Conservation (phyloP, 2,888 invertebrate genomes). For the Xestia sexstrigata region DNA sequence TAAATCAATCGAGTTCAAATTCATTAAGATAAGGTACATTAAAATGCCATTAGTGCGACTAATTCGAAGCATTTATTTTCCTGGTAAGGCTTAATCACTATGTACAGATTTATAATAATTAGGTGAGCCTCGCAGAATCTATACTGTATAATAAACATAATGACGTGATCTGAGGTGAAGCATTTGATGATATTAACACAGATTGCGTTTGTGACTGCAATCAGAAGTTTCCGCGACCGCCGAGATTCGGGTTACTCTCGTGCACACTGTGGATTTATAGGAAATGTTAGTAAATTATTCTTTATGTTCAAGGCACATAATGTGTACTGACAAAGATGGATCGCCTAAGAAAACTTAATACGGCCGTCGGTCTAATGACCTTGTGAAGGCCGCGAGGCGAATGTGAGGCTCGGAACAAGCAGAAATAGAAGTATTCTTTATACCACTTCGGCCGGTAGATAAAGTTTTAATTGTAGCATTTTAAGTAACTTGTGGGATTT, state of each 20-base stretch:
- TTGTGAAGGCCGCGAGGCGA: neutral
- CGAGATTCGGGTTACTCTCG: conserved; percentile 91
- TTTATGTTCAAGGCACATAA: neutral
- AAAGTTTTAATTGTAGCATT: conserved; percentile 23
- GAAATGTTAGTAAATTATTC: conserved; percentile 22
- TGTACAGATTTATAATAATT: conserved; percentile 63
- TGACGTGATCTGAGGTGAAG: conserved; percentile 73
- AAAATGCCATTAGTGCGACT: conserved; percentile 17
- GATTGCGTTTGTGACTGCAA: conserved; percentile 60
- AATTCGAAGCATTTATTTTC: conserved; percentile 48
- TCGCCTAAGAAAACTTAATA: neutral
- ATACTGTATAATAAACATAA: conserved; percentile 71
- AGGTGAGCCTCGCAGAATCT: conserved; percentile 70
- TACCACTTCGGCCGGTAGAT: neutral
- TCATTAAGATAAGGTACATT: conserved; percentile 25
- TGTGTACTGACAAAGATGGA: neutral
- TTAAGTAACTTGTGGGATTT: conserved; percentile 1
- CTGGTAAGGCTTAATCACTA: conserved; percentile 63
- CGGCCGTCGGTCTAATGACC: neutral
- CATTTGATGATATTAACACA: conserved; percentile 62
- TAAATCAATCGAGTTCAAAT: conserved; percentile 22
- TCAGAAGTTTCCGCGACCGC: conserved; percentile 89
- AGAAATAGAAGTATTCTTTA: conserved; percentile 5
- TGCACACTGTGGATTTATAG: conserved; percentile 90
- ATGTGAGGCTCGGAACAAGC: neutral